Percentiles rank a stretch among this genome's conserved stretches.
These are phyloP conservation scores for Uloborus diversus DNA, from an alignment of 1,140 invertebrate genomes.

Conservation along the genomic window DNA sequence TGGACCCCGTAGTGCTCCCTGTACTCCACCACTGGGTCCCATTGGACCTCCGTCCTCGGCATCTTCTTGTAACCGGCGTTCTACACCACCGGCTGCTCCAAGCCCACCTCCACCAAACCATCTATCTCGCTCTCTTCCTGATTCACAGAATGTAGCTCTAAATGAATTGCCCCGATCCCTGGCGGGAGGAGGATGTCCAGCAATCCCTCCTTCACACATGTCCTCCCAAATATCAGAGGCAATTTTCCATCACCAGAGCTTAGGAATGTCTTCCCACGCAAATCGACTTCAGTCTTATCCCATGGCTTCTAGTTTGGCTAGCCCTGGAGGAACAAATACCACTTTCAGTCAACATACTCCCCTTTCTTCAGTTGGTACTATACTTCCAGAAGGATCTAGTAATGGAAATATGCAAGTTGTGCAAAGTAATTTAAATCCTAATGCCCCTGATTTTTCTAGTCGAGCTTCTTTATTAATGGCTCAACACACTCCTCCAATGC, in stretches of 20 bases:
- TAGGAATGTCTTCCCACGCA: constrained; percentile 38
- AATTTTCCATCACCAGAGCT: constrained; percentile 36
- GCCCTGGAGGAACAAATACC: constrained; percentile 52
- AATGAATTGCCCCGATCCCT: constrained; percentile 42
- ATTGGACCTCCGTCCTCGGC: constrained; percentile 43
- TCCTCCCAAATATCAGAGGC: constrained; percentile 28
- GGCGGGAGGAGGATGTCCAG: not conserved
- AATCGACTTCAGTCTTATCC: constrained; percentile 32
- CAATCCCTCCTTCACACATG: not conserved
- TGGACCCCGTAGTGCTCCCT: constrained; percentile 59
- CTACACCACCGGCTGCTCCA: constrained; percentile 39
- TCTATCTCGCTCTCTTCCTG: constrained; percentile 39
- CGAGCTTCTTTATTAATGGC: constrained; percentile 54
- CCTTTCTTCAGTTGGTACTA: constrained; percentile 44
- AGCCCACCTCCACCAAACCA: constrained; percentile 44
- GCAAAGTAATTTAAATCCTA: constrained; percentile 82
- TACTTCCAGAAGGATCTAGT: constrained; percentile 23
- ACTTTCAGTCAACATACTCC: constrained; percentile 56
- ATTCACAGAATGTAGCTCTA: constrained; percentile 26
- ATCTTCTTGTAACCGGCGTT: constrained; percentile 1
- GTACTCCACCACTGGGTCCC: constrained; percentile 59
- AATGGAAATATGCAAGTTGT: constrained; percentile 60
- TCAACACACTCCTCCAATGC: constrained; percentile 37
- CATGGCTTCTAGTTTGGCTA: constrained; percentile 25
- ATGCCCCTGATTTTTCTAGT: constrained; percentile 82